Base-by-base conservation (phyloP, 2,888 invertebrate genomes). In the Caenorhabditis sulstoni region DNA sequence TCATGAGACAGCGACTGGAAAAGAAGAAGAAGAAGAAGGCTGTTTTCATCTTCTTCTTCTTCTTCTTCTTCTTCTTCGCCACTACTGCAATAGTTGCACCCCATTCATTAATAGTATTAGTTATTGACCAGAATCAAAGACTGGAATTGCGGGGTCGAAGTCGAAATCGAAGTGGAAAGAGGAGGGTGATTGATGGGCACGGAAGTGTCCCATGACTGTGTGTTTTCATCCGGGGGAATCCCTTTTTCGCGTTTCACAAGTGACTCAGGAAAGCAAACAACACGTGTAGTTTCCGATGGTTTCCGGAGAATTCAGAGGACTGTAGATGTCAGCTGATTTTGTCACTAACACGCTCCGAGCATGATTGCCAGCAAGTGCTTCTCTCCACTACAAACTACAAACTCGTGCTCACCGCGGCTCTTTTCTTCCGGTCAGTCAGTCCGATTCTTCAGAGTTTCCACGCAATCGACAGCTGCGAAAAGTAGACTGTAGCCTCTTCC, bases 401-500 rank as follows among this genome's bases (percentile, higher is more conserved):
- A 3, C 4, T 3, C 29, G 4, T 47, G 47, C 47, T 47, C 47
- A 47, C 18, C 47, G 29, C 7, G 29, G 29, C 29, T 29, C 29
- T 7, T 29, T 7, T 29, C 29, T 29, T 29, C 29, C n/a, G n/a
- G n/a, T n/a, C n/a, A n/a, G n/a, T n/a, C n/a, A n/a, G n/a, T 7
- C 37, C 9, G 20, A 22, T 11, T 49, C 55, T 18, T 53, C 55
- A 74, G 22, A 65, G 52, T 53, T 71, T 71, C 78, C 78, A 78
- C 7, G 78, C 78, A 5, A 14, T 35, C 14, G 71, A 59, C 55
- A 78, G 47, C 45, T 78, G 78, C n/a, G 65, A 49, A 49, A 78
- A 78, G 66, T 78, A 78, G 49, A 71, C 71, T 59, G 45, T 58
- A 52, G 78, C 71, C 66, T 78, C 78, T 53, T 71, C 65, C 44